Base-by-base conservation (phyloP, 2,888 invertebrate genomes). In the Thymelicus lineola region DNA sequence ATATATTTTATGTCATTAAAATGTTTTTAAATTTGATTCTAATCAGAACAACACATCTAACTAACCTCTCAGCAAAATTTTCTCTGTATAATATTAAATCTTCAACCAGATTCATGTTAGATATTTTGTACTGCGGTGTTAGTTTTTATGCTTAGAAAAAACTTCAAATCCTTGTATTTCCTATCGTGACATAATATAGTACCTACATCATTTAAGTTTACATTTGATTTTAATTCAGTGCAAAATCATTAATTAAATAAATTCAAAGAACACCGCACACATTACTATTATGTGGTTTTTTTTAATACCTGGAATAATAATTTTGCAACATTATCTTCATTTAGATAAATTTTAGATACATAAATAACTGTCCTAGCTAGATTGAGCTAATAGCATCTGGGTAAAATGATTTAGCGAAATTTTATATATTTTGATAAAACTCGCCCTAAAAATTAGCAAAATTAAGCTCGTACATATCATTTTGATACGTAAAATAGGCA, bases 11-110 rank as follows among this genome's bases (percentile, higher is more conserved):
- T 50, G 15, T 50, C 15, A 50, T 5, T 50, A 15, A 15, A 50
- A 15, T 7, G 48, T 50, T 50, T 15, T 50, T 50, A 50, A 50
- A 50, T 50, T 50, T 50, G 9, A 50, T 50, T 50, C n/a, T 50
- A 9, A 50, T 50, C 48, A 17, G 15, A 15, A 15, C 10, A 50
- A n/a, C n/a, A 6, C 15, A 50, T 15, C 15, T 7, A 50, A 50
- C 48, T 50, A 50, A 50, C 42, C 42, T 10, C 42, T 42, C 12
- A 10, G 10, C 42, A 42, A 42, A 42, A 10, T 38, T 38, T 38
- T 42, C 42, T 12, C 0, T 42, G 42, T 9, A 10, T 42, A 42
- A 42, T 42, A 1, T 42, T 0, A 10, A 10, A 42, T 12, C 4
- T 12, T 42, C 12, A n/a, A 42, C 42, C 12, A 28, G 28, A 28